Evolutionary conservation across 2,797 vertebrate genomes (phyloP), one percentile per base, ranked within the genome.

Genomic region (Schizopygopsis malacanthus): DNA sequence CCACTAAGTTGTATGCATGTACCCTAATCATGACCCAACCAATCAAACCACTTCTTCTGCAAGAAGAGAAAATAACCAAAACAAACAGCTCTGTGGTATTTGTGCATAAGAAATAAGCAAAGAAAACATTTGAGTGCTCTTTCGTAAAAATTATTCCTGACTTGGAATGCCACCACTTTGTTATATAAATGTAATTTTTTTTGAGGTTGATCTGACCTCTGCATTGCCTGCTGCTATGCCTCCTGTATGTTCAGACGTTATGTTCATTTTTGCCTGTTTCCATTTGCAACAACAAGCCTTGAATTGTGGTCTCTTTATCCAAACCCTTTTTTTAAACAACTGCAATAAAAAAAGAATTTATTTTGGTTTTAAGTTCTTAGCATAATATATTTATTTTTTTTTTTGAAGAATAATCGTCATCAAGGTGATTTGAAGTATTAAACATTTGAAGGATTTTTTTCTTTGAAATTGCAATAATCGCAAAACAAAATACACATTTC

Each of bases 1-100:
- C 82, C 95, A 98, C 93, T 99, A 99, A 95, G 91, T 91, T 79
- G 88, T 91, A 86, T 33, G 50, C 86, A 28, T 56, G 50, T 75
- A 87, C 28, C 65, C 33, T 39, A 13, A 78, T 63, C 45, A 83
- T 33, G 70, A 72, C 41, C 84, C 37, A 67, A n/a, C 16, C 73
- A 85, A 85, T 91, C 78, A 89, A 56, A 52, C 61, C 59, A 79
- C 52, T 79, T 77, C 77, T 80, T 84, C 67, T 50, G 7, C 78
- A 80, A 81, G 72, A 82, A 63, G 22, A 76, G 50, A 76, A 69
- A 69, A 75, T 65, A 70, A 79, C 83, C 83, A 85, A 84, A 77
- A 85, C 76, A 85, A 85, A 71, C 37, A 72, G 41, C 61, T 70
- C 25, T 56, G 52, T 71, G 79, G 61, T 87, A 63, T 54, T 86